phyloP scores from a whole-genome alignment of 1,140 invertebrate genomes.

The Scaptomyza hsui region DNA sequence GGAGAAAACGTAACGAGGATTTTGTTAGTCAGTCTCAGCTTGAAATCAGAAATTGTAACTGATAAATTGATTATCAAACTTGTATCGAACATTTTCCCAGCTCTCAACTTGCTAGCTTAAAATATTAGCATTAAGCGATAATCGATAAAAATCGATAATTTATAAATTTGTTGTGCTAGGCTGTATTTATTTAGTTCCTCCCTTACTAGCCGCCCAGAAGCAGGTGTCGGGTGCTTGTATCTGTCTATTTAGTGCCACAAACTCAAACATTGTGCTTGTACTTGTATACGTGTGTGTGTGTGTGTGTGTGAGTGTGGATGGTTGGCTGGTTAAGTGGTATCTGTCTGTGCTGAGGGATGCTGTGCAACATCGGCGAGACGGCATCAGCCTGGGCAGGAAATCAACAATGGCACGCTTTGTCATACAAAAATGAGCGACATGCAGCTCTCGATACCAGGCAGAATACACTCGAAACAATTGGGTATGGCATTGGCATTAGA shows the following conservation, averaged over 20 bases:
- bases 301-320: slow-evolving; percentile 3
- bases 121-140: too few species aligned
- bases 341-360: slow-evolving; percentile 17
- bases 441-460: slow-evolving; percentile 4
- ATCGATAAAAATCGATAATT: background rate
- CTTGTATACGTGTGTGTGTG: slow-evolving; percentile 1
- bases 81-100: background rate
- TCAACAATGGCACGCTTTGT: slow-evolving; percentile 54
- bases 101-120: too few species aligned
- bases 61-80: background rate
- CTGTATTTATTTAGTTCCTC: too few species aligned
- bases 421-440: slow-evolving; percentile 46
- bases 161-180: too few species aligned
- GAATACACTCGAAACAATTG: background rate
- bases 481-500: too few species aligned
- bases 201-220: background rate
- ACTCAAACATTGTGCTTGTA: slow-evolving; percentile 21
- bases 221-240: background rate
- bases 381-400: slow-evolving; percentile 26
- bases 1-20: background rate
- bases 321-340: slow-evolving; percentile 42
- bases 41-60: too few species aligned
- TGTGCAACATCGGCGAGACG: slow-evolving; percentile 2
- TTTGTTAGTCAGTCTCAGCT: background rate
- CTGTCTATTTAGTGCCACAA: background rate